phyloP scores from a whole-genome alignment of 1,140 invertebrate species.

The Ooceraea biroi region DNA sequence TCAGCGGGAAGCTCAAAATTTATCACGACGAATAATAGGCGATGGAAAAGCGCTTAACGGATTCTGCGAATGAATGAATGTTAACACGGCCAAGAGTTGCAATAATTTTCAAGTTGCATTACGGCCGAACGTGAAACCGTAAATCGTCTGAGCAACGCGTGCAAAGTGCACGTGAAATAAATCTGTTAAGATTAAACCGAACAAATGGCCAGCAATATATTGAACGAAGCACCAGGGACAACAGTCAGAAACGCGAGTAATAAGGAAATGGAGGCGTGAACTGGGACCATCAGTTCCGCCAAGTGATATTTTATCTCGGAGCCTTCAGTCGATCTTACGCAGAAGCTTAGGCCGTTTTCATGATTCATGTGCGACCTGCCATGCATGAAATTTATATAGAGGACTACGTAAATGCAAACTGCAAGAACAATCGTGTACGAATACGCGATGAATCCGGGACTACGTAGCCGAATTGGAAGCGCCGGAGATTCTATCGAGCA shows the following conservation, averaged over 20 bases:
- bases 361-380: not conserved
- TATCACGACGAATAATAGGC: not conserved
- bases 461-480: not conserved
- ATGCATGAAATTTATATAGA: not conserved
- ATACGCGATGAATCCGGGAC: not conserved
- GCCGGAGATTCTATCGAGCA: not conserved
- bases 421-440: not conserved
- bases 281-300: not conserved
- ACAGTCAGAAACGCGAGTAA: not conserved
- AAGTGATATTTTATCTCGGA: not conserved
- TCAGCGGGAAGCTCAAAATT: not conserved
- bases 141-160: not conserved
- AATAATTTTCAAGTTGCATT: not conserved
- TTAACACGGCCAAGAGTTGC: not conserved
- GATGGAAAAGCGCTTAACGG: not conserved
- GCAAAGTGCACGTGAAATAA: conserved; percentile 4
- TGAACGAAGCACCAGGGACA: not conserved
- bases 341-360: not conserved
- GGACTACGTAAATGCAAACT: not conserved
- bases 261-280: not conserved
- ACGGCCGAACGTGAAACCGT: not conserved
- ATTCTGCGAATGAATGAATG: not conserved
- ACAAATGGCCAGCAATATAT: not conserved
- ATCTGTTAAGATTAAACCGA: not conserved
- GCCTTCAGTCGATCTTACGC: not conserved